Evolutionary conservation across 2,113 vertebrate genomes (phyloP), one percentile per base, ranked within the genome.

Genomic region (Varanus komodoensis): DNA sequence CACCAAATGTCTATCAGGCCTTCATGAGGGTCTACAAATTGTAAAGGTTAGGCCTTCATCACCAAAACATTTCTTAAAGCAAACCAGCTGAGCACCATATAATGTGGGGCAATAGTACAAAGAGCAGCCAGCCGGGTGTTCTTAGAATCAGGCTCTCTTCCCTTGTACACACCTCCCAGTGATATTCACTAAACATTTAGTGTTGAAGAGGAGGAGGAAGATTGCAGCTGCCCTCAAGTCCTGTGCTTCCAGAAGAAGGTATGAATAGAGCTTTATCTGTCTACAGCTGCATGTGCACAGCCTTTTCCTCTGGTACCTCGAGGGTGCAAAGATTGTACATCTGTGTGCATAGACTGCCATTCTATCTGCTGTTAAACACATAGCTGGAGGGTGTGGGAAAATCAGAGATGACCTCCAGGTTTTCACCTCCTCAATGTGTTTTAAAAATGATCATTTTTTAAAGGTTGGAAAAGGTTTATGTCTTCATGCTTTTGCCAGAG

Each of bases 1-100:
- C 86, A 29, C 82, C 27, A 90, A 80, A 87, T 50, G 38, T 91
- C 74, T 93, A 88, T 84, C 64, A 87, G 93, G 27, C 92, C 95
- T 95, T 94, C 86, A 93, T 94, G 89, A 84, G 84, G 1, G 50
- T 89, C 38, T 87, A 90, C 92, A 21, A 83, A 88, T 94, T 93
- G 88, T 83, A 90, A 86, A 89, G 92, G 93, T 92, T 88, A 94
- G 82, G 89, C 71, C 71, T 75, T 86, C 12, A 38, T 87, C 80
- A 34, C 32, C 12, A 64, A 38, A 15, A 67, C 8, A 48, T 67
- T n/a, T 78, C n/a, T 87, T 64, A 87, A 67, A 57, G 3, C 52
- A 32, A 68, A 73, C 11, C 71, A 75, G 21, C 32, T 67, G n/a
- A 12, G 44, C 38, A 14, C 34, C 61, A 25, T 32, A 21, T 12